Base-by-base conservation (phyloP, 2,113 vertebrate genomes). In the Ciconia boyciana region DNA sequence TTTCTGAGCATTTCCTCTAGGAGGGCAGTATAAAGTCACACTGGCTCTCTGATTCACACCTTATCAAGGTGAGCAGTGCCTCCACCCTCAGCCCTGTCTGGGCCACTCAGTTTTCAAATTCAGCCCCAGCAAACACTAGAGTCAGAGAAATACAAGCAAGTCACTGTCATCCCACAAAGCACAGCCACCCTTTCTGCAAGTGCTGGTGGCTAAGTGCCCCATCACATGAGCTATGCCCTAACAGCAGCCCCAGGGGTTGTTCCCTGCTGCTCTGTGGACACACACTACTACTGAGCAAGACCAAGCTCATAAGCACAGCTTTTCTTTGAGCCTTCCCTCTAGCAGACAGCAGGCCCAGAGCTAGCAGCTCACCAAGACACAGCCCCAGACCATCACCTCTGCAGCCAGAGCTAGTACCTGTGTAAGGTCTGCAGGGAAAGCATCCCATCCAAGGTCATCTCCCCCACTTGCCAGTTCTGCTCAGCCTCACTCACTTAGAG, bases 361-460 rank as follows among this genome's bases (percentile, higher is more conserved):
- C 22, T 6, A 29, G 16, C 31, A 44, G 64, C 70, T 49, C 43
- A 16, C 36, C 6, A 0, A 39, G 29, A 41, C 4, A 6, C 46
- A 66, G 29, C 16, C 60, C 32, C 44, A 71, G 44, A 46, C 60
- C 57, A 11, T 11, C n/a, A 36, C 36, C 48, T 20, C 69, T 25
- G 6, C 41, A 48, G 43, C 43, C n/a, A 44, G 36, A 60, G 20
- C 28, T 8, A 13, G 26, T 12, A 10, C 41, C 60, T 41, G 21
- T 1, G 6, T 2, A 2, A 52, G 6, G 17, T 3, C 60, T 58
- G 29, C 39, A 61, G 24, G 21, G 9, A 54, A 17, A 36, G 1
- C 54, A 51, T 9, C 57, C 31, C n/a, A 5, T 7, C 77, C 8
- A 8, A 26, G 21, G 41, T 6, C 41, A 54, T 8, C 25, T 21